Evolutionary conservation across 2,888 invertebrate species (phyloP).

Genomic region (Epirrita christyi): DNA sequence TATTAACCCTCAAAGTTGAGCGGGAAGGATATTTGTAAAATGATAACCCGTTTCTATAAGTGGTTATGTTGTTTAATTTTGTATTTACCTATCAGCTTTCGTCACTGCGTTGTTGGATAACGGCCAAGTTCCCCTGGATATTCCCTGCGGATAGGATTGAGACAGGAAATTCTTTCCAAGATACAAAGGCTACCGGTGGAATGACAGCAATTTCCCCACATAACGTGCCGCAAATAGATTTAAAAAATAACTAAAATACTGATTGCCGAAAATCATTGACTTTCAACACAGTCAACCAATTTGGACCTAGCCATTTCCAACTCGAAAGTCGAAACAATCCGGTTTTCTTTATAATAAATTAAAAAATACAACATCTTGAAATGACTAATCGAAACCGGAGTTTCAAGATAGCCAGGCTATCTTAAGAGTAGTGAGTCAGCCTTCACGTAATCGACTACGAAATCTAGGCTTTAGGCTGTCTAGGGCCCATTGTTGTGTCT

Average conservation of each 20-base stretch:
- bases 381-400: conserved; percentile 23
- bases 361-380: conserved; percentile 23
- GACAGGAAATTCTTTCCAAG: too few species aligned
- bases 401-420: conserved; percentile 13
- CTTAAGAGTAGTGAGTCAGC: conserved; percentile 17
- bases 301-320: conserved; percentile 5
- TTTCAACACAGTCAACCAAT: conserved; percentile 16
- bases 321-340: conserved; percentile 20
- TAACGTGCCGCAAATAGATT: not conserved
- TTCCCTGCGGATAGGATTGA: too few species aligned
- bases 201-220: too few species aligned
- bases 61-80: too few species aligned
- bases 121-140: too few species aligned
- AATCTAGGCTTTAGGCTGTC: conserved; percentile 18
- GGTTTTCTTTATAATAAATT: conserved; percentile 14
- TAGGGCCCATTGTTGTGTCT: conserved; percentile 22
- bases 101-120: too few species aligned
- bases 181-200: too few species aligned
- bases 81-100: too few species aligned
- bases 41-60: too few species aligned
- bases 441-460: conserved; percentile 10
- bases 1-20: too few species aligned
- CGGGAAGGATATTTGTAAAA: too few species aligned
- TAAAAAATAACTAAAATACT: not conserved
- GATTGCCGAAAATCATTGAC: not conserved